These are phyloP conservation scores for Epizoanthus rinbou DNA, from an alignment of 92 coral and sea anemone genomes.

Conservation along the genomic window DNA sequence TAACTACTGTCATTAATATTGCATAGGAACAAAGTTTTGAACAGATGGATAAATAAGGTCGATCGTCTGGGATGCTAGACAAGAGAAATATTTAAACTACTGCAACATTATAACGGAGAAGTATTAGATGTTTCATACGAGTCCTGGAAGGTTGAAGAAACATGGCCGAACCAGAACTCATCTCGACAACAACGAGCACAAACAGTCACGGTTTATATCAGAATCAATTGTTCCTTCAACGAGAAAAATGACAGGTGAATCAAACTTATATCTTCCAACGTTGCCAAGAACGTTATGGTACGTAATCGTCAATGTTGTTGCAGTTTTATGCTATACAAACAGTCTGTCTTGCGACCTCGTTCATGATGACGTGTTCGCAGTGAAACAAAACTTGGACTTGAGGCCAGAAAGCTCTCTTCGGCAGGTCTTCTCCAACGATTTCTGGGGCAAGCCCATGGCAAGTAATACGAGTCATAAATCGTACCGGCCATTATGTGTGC, in stretches of 20 bases:
- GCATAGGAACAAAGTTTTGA: not conserved
- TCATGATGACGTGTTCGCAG: conserved; percentile 90
- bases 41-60: not conserved
- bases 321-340: conserved; percentile 61
- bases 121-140: conserved; percentile 7
- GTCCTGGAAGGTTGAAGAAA: conserved; percentile 15
- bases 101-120: not conserved
- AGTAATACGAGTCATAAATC: conserved; percentile 93
- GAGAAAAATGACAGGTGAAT: not conserved
- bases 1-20: conserved; percentile 16
- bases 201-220: not conserved
- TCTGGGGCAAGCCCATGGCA: conserved; percentile 90
- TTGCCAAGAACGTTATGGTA: conserved; percentile 58
- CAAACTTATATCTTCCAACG: conserved; percentile 32
- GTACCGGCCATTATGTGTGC: conserved; percentile 84
- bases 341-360: conserved; percentile 77
- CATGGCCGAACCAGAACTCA: not conserved
- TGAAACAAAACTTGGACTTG: conserved; percentile 79
- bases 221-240: not conserved
- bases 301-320: conserved; percentile 57
- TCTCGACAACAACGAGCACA: no score
- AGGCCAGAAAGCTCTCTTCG: conserved; percentile 60
- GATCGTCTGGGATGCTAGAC: not conserved
- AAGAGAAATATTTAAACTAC: not conserved
- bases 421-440: conserved; percentile 71